Evolutionary conservation across 1,140 invertebrate species (phyloP).

Genomic region (Trialeurodes vaporariorum): DNA sequence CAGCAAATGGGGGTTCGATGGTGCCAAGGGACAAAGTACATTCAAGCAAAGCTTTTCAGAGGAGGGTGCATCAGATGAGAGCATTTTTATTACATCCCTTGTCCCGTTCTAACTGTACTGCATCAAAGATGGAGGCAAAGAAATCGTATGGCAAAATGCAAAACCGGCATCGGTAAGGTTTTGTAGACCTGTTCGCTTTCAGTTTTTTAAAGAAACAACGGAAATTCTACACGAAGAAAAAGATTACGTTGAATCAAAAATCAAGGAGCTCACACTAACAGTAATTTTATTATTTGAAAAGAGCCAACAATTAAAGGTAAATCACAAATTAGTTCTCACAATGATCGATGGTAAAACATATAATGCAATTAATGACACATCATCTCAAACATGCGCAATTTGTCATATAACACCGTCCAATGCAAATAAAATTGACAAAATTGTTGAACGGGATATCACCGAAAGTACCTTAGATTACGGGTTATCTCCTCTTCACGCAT

Average conservation of each 20-base stretch:
- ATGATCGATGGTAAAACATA: slow-evolving; percentile 7
- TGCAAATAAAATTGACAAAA: slow-evolving; percentile 12
- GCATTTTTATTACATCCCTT: slow-evolving; percentile 13
- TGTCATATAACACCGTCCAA: slow-evolving; percentile 11
- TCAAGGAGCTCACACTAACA: slow-evolving; percentile 7
- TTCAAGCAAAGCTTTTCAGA: slow-evolving; percentile 17
- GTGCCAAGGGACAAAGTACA: slow-evolving; percentile 4
- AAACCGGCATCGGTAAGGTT: slow-evolving; percentile 11
- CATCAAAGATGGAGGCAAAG: slow-evolving; percentile 3
- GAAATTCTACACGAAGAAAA: slow-evolving; percentile 1
- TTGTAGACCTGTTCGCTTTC: slow-evolving; percentile 11
- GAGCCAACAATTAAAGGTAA: not conserved
- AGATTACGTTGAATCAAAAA: not conserved
- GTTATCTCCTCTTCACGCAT: slow-evolving; percentile 14
- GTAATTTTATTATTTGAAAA: not conserved
- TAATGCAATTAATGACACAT: slow-evolving; percentile 5
- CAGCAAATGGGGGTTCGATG: slow-evolving; percentile 13
- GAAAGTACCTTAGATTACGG: slow-evolving; percentile 7
- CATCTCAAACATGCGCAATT: slow-evolving; percentile 14
- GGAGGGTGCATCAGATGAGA: slow-evolving; percentile 3
- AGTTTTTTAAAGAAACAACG: slow-evolving; percentile 4
- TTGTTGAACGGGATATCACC: slow-evolving; percentile 4
- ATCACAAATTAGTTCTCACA: not conserved
- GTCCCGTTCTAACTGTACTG: slow-evolving; percentile 10
- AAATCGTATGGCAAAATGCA: slow-evolving; percentile 14